These are phyloP conservation scores for Triops cancriformis DNA, from an alignment of 1,140 invertebrate genomes.

Conservation along the genomic window DNA sequence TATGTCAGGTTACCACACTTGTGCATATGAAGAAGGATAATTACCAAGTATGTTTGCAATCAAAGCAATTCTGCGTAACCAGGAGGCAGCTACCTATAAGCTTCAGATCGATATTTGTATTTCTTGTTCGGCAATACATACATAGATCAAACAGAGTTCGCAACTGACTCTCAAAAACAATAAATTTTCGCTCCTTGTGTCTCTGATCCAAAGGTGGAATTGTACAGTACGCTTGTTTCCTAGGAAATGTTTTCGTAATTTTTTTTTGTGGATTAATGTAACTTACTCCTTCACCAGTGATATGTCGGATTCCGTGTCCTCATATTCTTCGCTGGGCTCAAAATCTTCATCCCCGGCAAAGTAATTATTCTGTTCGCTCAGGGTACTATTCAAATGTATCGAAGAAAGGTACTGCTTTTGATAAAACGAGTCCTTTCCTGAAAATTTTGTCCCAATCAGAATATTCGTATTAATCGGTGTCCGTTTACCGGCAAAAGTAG, in stretches of 20 bases:
- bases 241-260: not conserved
- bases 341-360: no score
- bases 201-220: not conserved
- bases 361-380: no score
- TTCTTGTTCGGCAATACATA: not conserved
- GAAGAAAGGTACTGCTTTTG: no score
- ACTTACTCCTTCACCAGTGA: not conserved
- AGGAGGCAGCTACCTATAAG: not conserved
- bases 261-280: not conserved
- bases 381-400: no score
- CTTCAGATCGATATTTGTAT: not conserved
- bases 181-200: not conserved
- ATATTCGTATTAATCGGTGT: no score
- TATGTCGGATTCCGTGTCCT: not conserved
- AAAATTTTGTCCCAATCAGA: no score
- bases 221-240: not conserved
- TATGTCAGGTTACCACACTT: not conserved
- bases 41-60: not conserved
- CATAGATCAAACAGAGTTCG: not conserved
- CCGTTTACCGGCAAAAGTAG: no score
- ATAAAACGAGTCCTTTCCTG: no score
- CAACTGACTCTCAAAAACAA: not conserved
- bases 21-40: not conserved
- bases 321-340: not conserved
- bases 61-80: not conserved